Base-by-base conservation (phyloP, 2,797 vertebrate genomes). In the Trichosurus vulpecula region DNA sequence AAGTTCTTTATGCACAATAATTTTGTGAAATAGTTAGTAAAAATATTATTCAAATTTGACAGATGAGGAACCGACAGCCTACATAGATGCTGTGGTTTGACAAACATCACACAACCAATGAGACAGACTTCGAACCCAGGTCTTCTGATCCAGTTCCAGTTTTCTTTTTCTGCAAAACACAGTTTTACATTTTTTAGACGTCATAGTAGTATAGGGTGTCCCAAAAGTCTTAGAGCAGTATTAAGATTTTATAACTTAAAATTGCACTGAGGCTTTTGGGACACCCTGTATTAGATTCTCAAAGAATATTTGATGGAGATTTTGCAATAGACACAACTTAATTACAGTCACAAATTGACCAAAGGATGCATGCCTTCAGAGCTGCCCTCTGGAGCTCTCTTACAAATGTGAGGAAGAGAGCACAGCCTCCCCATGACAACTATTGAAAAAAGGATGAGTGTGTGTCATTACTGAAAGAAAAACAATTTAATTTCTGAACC, bases 241-340 rank as follows among this genome's bases (percentile, higher is more conserved):
- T 87, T 87, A 87, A 87, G 74, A 87, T 87, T 51, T 87, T 87
- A 51, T 87, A 51, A 87, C 41, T 87, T 87, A 87, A 87, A 87
- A 87, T 87, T 87, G 74, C 74, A 87, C 74, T 87, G 74, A 87
- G 74, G 74, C 74, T 87, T 87, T 87, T 87, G 74, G 41, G 74
- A 87, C 74, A 87, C 74, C 74, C 74, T 87, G 74, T 87, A 87
- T 87, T 87, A 87, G 41, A 87, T 31, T 90, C 92, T 97, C 0
- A 1, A 96, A 61, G 41, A 29, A 81, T 0, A 54, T 93, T 96
- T 97, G 54, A 41, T 91, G 29, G 91, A 54, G 11, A 91, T 93
- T 97, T 98, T 96, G 93, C 91, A 51, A 47, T n/a, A 91, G 3
- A 41, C 93, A 94, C 94, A 93, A 66, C 5, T 81, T 90, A 93